Evolutionary conservation across 2,888 invertebrate genomes (phyloP).

Genomic region (Mystacides longicornis): DNA sequence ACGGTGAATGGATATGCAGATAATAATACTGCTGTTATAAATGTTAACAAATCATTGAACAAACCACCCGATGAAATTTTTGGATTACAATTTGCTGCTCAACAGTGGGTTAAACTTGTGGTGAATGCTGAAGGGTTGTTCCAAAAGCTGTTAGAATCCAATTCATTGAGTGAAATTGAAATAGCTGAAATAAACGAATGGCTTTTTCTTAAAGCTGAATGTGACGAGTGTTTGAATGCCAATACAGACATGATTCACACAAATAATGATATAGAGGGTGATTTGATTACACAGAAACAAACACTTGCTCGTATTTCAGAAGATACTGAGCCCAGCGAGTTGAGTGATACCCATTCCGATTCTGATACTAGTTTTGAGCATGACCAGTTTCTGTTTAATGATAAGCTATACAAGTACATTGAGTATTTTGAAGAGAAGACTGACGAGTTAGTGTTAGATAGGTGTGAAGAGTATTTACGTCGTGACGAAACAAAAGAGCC

Average conservation of each 20-base stretch:
- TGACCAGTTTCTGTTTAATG: slow-evolving; percentile 54
- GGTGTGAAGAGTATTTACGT: slow-evolving; percentile 54
- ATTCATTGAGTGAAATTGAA: slow-evolving; percentile 62
- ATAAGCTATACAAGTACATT: slow-evolving; percentile 65
- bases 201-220: slow-evolving; percentile 80
- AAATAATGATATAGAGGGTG: slow-evolving; percentile 35
- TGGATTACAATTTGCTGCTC: slow-evolving; percentile 74
- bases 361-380: slow-evolving; percentile 51
- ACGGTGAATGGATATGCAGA: slow-evolving; percentile 64
- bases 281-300: slow-evolving; percentile 35
- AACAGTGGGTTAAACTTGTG: slow-evolving; percentile 75
- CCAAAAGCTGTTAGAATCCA: slow-evolving; percentile 63
- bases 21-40: slow-evolving; percentile 51
- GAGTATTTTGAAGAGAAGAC: slow-evolving; percentile 63
- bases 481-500: slow-evolving; percentile 47
- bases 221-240: slow-evolving; percentile 70
- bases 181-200: slow-evolving; percentile 70
- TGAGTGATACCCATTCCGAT: slow-evolving; percentile 54
- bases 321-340: slow-evolving; percentile 53
- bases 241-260: slow-evolving; percentile 33
- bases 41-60: slow-evolving; percentile 33
- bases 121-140: slow-evolving; percentile 80
- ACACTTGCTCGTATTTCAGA: slow-evolving; percentile 46
- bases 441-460: slow-evolving; percentile 55
- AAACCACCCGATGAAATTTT: slow-evolving; percentile 36